A percentile compares a stretch with the other conserved stretches of the same genome.
These are phyloP conservation scores for Theocolax elegans DNA, from an alignment of 1,140 invertebrate species.

Conservation along the genomic window DNA sequence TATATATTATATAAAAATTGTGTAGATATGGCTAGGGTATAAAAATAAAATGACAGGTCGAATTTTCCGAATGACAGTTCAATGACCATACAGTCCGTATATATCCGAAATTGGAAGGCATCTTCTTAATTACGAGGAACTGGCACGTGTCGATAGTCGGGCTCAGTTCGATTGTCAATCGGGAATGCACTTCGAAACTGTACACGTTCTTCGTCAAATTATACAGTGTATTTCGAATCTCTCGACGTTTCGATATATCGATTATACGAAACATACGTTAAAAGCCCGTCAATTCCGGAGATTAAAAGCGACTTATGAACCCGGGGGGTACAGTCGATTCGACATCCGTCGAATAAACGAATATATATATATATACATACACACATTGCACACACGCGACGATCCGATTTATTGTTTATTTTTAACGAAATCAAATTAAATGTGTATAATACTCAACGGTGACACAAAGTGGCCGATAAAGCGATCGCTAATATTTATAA, in stretches of 20 bases:
- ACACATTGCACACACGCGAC: too few relatives aligned
- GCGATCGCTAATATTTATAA: too few relatives aligned
- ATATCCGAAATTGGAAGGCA: background rate
- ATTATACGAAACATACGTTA: slow-evolving; percentile 12
- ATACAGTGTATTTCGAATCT: slow-evolving; percentile 20
- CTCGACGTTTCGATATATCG: slow-evolving; percentile 4
- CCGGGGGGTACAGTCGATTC: background rate
- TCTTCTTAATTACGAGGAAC: background rate
- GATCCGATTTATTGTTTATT: too few relatives aligned
- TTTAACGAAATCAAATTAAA: too few relatives aligned
- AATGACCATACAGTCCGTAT: background rate
- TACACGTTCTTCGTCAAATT: slow-evolving; percentile 6
- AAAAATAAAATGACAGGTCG: slow-evolving; percentile 39
- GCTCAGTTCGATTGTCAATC: background rate
- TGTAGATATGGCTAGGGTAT: too few relatives aligned
- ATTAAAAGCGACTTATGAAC: slow-evolving; percentile 7
- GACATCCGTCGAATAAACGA: background rate
- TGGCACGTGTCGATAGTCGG: background rate
- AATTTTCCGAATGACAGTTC: slow-evolving; percentile 27
- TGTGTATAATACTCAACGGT: too few relatives aligned
- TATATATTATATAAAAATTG: too few relatives aligned
- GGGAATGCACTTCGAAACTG: background rate
- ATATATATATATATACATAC: too few relatives aligned
- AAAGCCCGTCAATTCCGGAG: slow-evolving; percentile 29
- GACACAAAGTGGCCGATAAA: too few relatives aligned